Percentiles rank a stretch among this genome's conserved stretches.
These are phyloP conservation scores for Bombus pyrosoma DNA, from an alignment of 1,140 invertebrate species.

Conservation along the genomic window DNA sequence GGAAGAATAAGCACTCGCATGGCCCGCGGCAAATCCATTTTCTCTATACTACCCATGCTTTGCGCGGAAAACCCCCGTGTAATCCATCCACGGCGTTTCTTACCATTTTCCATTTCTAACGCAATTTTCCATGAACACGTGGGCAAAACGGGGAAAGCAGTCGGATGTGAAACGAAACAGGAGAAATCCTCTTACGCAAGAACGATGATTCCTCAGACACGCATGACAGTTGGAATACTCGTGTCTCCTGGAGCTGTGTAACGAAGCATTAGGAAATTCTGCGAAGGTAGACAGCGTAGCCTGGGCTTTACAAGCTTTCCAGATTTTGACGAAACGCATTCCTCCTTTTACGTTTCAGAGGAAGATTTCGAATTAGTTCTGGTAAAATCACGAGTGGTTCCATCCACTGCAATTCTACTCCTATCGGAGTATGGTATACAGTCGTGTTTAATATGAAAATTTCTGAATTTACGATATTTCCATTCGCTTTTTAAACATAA, in stretches of 20 bases:
- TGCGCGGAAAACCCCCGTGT: not conserved
- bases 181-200: slow-evolving; percentile 27
- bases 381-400: too few species aligned
- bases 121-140: not conserved
- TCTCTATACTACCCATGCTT: not conserved
- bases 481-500: too few species aligned
- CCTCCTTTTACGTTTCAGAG: not conserved
- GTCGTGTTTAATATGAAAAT: too few species aligned
- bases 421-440: too few species aligned
- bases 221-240: not conserved
- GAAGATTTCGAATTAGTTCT: not conserved
- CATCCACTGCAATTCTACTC: too few species aligned
- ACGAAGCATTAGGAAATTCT: not conserved
- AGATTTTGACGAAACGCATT: not conserved
- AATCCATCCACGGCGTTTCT: slow-evolving; percentile 18
- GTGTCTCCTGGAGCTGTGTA: not conserved
- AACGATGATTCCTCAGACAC: not conserved
- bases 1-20: not conserved
- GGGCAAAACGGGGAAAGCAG: not conserved
- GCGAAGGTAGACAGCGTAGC: not conserved
- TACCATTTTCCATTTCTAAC: slow-evolving; percentile 18
- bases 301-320: not conserved
- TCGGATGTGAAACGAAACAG: slow-evolving; percentile 17
- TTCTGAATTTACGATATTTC: too few species aligned
- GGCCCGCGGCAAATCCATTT: slow-evolving; percentile 19